These are phyloP conservation scores for Oxyruncus cristatus DNA, from an alignment of 2,113 vertebrate genomes.

Conservation along the genomic window DNA sequence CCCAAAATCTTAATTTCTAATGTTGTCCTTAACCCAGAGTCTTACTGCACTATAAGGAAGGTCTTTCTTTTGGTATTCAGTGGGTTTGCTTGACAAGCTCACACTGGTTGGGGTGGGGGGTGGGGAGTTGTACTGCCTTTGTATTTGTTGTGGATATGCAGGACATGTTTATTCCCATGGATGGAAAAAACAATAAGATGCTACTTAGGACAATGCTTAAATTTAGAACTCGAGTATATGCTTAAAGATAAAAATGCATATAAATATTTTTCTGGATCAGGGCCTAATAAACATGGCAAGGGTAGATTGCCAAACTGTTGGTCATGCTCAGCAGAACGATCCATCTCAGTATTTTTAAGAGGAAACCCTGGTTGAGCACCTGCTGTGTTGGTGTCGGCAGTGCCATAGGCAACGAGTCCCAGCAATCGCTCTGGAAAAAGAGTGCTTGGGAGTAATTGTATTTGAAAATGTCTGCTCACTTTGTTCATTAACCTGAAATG, in stretches of 20 bases:
- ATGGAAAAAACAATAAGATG: background rate
- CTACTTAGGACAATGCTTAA: slow-evolving; percentile 34
- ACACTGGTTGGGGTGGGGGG: too few relatives aligned
- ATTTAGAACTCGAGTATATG: slow-evolving; percentile 40
- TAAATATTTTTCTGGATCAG: slow-evolving; percentile 32
- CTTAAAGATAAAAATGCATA: slow-evolving; percentile 48
- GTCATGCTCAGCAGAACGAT: background rate
- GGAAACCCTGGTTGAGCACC: background rate
- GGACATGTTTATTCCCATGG: background rate
- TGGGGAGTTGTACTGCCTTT: background rate
- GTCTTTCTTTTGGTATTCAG: background rate
- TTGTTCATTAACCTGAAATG: background rate
- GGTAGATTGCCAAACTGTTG: background rate
- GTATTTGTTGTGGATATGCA: background rate
- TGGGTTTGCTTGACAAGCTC: background rate
- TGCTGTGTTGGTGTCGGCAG: background rate
- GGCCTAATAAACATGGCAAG: background rate
- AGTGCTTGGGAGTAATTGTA: background rate
- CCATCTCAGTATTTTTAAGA: background rate
- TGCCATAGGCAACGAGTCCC: background rate
- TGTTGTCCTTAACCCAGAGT: slow-evolving; percentile 70
- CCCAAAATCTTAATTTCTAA: slow-evolving; percentile 52
- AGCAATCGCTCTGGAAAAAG: background rate
- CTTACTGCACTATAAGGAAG: slow-evolving; percentile 17
- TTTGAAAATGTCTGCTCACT: background rate